A percentile compares a stretch with the other conserved stretches of the same genome.
Conservation (phyloP, 2,888 invertebrate genomes). For the Tipula lateralis region DNA sequence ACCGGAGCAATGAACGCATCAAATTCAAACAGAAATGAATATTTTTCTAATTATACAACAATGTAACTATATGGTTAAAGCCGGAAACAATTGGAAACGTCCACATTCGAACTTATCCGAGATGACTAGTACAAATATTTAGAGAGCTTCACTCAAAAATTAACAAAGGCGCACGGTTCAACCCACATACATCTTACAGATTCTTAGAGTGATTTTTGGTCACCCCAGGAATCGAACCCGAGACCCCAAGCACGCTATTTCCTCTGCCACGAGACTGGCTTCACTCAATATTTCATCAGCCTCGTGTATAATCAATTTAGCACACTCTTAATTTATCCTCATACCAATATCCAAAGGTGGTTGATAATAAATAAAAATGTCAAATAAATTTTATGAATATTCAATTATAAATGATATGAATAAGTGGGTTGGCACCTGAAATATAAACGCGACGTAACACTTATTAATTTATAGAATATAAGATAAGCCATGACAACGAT, state of each 20-base stretch:
- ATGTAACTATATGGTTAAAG: too few relatives aligned
- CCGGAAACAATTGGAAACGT: too few relatives aligned
- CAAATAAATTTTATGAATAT: not conserved
- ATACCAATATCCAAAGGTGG: not conserved
- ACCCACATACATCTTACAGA: too few relatives aligned
- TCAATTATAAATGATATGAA: not conserved
- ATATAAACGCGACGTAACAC: not conserved
- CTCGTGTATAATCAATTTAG: not conserved
- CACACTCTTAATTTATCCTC: not conserved
- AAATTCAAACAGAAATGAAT: too few relatives aligned
- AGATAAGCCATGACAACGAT: not conserved
- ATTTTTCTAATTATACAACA: too few relatives aligned
- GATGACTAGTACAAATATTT: too few relatives aligned
- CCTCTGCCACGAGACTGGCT: not conserved
- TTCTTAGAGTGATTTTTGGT: too few relatives aligned
- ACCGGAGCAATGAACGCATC: too few relatives aligned
- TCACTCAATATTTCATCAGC: not conserved
- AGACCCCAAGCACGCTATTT: too few relatives aligned
- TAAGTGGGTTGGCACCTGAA: not conserved
- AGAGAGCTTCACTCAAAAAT: not conserved
- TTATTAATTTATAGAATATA: not conserved
- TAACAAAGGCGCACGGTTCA: too few relatives aligned
- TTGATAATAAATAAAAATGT: not conserved
- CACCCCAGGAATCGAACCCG: too few relatives aligned
- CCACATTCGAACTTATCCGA: too few relatives aligned